Conservation (phyloP, 2,113 vertebrate species). For the Varanus salvator region DNA sequence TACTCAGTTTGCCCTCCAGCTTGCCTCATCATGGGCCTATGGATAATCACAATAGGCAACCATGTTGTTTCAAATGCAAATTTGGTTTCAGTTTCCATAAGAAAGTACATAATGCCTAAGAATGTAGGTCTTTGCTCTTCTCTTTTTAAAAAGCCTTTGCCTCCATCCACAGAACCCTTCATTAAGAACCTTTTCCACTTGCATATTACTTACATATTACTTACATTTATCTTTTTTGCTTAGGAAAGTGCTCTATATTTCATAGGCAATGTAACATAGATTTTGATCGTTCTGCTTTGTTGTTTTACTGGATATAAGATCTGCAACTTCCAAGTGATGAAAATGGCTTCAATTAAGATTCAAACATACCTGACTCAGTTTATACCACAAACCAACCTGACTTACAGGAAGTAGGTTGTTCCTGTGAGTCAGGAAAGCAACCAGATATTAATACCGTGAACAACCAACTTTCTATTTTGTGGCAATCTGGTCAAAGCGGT, state of each 20-base stretch:
- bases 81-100: neutral
- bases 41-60: neutral
- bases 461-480: slow-evolving; percentile 47
- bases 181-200: neutral
- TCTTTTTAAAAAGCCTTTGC: neutral
- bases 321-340: neutral
- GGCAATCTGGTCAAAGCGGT: slow-evolving; percentile 55
- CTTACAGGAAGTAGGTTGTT: neutral
- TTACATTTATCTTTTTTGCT: neutral
- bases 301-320: neutral
- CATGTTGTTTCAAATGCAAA: slow-evolving; percentile 8
- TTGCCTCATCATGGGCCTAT: slow-evolving; percentile 42
- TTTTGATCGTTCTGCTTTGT: neutral
- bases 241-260: neutral
- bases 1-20: neutral
- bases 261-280: neutral
- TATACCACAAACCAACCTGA: no score
- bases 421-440: neutral
- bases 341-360: neutral
- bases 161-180: neutral
- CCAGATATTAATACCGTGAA: neutral
- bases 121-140: neutral
- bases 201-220: neutral
- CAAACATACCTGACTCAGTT: no score
- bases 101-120: neutral